Conservation (phyloP, 2,113 vertebrate species). For the Ornithorhynchus anatinus region DNA sequence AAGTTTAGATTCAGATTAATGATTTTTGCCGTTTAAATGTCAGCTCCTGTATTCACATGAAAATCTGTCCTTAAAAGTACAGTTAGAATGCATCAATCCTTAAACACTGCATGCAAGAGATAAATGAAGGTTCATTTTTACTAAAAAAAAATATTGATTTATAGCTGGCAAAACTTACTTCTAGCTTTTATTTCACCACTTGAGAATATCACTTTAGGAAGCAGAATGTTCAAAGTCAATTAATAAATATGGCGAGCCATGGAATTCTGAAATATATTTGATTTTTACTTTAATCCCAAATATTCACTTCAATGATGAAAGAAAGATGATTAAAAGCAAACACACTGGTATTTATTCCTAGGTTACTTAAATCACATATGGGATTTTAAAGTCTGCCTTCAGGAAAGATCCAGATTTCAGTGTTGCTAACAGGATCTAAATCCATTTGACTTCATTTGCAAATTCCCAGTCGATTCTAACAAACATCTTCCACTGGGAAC, state of each 20-base stretch:
- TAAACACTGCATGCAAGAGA: conserved; percentile 41
- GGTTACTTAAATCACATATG: conserved; percentile 1
- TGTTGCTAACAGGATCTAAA: not conserved
- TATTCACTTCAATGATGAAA: conserved; percentile 27
- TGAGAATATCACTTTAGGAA: conserved; percentile 39
- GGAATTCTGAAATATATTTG: conserved; percentile 40
- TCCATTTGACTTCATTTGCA: conserved; percentile 7
- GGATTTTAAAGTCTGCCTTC: not conserved
- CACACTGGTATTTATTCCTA: not conserved
- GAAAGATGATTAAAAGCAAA: no score
- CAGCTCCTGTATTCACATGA: conserved; percentile 44
- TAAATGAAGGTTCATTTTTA: conserved; percentile 37
- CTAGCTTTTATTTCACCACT: conserved; percentile 44
- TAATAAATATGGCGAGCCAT: conserved; percentile 47
- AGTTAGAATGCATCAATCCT: conserved; percentile 25
- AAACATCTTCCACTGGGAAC: conserved; percentile 1
- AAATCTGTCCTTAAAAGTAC: conserved; percentile 56
- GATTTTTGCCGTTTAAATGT: conserved; percentile 61
- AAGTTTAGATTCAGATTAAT: conserved; percentile 66
- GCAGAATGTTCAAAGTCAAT: conserved; percentile 49
- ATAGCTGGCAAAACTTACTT: conserved; percentile 29
- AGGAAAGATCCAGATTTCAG: conserved; percentile 2
- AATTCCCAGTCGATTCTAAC: not conserved
- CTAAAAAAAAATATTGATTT: conserved; percentile 49
- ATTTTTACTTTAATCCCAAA: conserved; percentile 3